Base-by-base conservation (phyloP, 1,140 invertebrate species). In the Thrips palmi region DNA sequence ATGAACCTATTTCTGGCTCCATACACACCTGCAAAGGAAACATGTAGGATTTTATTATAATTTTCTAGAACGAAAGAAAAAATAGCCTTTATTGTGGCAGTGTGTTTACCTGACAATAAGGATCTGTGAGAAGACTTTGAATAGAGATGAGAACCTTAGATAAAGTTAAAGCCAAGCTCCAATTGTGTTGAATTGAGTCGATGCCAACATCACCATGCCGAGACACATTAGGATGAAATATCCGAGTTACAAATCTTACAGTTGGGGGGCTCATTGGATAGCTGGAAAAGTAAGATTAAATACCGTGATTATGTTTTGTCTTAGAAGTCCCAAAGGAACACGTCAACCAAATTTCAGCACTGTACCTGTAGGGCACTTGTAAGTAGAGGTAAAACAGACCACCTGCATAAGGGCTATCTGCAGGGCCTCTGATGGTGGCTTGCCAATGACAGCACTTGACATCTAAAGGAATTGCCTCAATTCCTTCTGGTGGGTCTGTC, bases 171-270 rank as follows among this genome's bases (percentile, higher is more conserved):
- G 87, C 87, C 35, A 93, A 60, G 23, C 84, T 89, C 89, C 89
- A 94, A 59, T 93, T 93, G 56, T 92, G 83, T 52, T 88, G 82
- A 51, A 94, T 87, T 10, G 84, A 91, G 60, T 93, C 89, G 41
- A 93, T 83, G 22, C 88, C 88, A 41, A 93, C 85, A 60, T 93
- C 87, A n/a, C 88, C 89, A 55, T 94, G 88, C 8, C 88, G 69
- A 18, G 85, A 91, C 21, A 96, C 78, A 58, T 96, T 96, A 3
- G 89, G 88, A 62, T 96, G 89, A 50, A 92, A 72, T 47, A 96
- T 86, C 58, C 82, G 83, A 6, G 85, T 89, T 17, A 88, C 57
- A 60, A 91, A 89, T 30, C 82, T 65, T 1, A 92, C 86, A 32
- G 80, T 71, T 1, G 89, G 89, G 22, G 89, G 88, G 46, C 70